A percentile compares a stretch with the other conserved stretches of the same genome.
Conservation (phyloP, 2,113 vertebrate species). For the Amphilophus citrinellus region DNA sequence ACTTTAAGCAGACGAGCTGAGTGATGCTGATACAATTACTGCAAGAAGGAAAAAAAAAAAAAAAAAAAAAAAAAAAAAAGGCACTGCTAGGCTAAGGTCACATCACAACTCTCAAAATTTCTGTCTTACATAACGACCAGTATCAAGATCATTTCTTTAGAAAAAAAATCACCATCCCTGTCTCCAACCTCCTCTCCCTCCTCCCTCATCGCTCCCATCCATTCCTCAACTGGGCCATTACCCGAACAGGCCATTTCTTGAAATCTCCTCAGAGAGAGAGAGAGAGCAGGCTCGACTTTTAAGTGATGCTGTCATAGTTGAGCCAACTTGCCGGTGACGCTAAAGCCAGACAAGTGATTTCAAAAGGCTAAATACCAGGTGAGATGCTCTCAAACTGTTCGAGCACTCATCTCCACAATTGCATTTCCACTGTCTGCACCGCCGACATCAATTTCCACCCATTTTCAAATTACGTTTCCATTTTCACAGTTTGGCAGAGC, state of each 20-base stretch:
- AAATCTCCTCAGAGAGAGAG: slow-evolving; percentile 32
- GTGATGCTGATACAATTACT: slow-evolving; percentile 12
- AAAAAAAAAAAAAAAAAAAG: not conserved
- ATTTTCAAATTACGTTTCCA: slow-evolving; percentile 37
- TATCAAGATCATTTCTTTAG: slow-evolving; percentile 39
- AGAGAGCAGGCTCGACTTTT: slow-evolving; percentile 57
- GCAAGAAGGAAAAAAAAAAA: not conserved
- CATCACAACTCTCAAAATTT: slow-evolving; percentile 5
- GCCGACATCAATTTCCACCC: slow-evolving; percentile 31
- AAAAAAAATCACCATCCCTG: slow-evolving; percentile 25
- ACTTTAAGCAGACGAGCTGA: slow-evolving; percentile 9
- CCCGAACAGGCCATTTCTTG: slow-evolving; percentile 58
- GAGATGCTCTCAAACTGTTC: not conserved
- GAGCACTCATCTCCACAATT: slow-evolving; percentile 14
- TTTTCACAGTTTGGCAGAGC: slow-evolving; percentile 4
- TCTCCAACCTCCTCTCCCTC: slow-evolving; percentile 11
- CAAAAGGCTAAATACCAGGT: not conserved
- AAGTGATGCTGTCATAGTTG: slow-evolving; percentile 45
- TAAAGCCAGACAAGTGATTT: slow-evolving; percentile 15
- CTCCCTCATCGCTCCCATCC: slow-evolving; percentile 14
- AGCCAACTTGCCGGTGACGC: slow-evolving; percentile 7
- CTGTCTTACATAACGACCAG: slow-evolving; percentile 21
- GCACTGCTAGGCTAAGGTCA: slow-evolving; percentile 21
- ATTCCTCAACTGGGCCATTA: slow-evolving; percentile 62
- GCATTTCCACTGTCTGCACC: not conserved